Evolutionary conservation across 1,140 invertebrate genomes (phyloP), one percentile per base, ranked within the genome.

Genomic region (Drosophila biarmipes): DNA sequence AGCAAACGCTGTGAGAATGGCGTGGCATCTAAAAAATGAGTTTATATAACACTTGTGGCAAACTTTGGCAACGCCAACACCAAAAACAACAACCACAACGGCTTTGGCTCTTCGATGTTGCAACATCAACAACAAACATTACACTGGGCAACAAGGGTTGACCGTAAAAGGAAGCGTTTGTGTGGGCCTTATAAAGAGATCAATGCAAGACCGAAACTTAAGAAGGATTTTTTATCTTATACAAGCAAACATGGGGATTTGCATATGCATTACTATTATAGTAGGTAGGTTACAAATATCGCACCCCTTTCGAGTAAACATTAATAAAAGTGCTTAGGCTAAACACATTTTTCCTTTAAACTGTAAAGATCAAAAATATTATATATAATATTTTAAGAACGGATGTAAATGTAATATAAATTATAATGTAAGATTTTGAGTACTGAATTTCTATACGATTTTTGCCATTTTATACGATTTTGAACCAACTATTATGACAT

Each of bases 1-100:
- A n/a, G 48, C 58, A 43, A 59, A 45, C 48, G 42, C 68, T 87
- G 84, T 89, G 84, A 84, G 84, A 87, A 89, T 89, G 71, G 79
- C 67, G 84, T 89, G 82, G 84, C 84, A 87, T 87, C 82, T 84
- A 73, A 87, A 84, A 86, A 79, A 79, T 53, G 61, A 73, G 71
- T 84, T 87, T 87, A 87, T 87, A 79, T 89, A 87, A 87, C 75
- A 87, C 79, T 89, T 68, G 66, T 53, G 73, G 61, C 72, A 74
- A 75, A 40, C 51, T 72, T 80, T 61, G 72, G 75, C 63, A 54
- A 69, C 55, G 48, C 66, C 62, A 68, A 67, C 67, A 59, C 37
- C 58, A 31, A 34, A 55, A 40, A 49, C 73, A 76, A 69, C 51
- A 58, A 54, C 73, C 40, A 61, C 75, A 78, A 54, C 62, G 27